Percentiles rank a stretch among this genome's conserved stretches.
Conservation (phyloP, 2,113 vertebrate genomes). For the Probosciger aterrimus region DNA sequence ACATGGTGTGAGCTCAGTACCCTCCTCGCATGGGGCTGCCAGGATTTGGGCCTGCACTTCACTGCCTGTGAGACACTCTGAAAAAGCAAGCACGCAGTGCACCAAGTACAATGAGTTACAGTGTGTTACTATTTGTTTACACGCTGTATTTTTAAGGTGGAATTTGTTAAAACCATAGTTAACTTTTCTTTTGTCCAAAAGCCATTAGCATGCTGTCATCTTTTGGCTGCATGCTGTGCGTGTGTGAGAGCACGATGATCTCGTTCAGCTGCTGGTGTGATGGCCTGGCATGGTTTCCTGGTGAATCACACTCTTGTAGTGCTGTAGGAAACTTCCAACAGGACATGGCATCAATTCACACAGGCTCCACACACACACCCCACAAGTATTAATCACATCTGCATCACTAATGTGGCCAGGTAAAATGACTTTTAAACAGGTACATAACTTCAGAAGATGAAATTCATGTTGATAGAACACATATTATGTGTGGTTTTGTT, state of each 20-base stretch:
- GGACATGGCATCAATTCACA: neutral
- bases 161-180: neutral
- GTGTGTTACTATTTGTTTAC: neutral
- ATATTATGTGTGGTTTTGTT: neutral
- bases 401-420: neutral
- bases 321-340: neutral
- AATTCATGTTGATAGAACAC: neutral
- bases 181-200: neutral
- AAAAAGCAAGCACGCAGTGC: neutral
- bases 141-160: accelerated
- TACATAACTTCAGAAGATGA: neutral
- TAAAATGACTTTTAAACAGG: neutral
- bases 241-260: neutral
- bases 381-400: neutral
- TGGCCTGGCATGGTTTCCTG: neutral
- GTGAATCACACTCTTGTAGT: neutral
- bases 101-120: accelerated
- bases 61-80: neutral
- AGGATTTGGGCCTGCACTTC: neutral
- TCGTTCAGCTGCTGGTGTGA: neutral
- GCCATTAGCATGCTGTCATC: neutral
- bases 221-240: neutral
- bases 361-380: neutral
- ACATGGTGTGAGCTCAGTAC: neutral
- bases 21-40: neutral